Base-by-base conservation (phyloP, 2,113 vertebrate genomes). In the Plectropomus leopardus region DNA sequence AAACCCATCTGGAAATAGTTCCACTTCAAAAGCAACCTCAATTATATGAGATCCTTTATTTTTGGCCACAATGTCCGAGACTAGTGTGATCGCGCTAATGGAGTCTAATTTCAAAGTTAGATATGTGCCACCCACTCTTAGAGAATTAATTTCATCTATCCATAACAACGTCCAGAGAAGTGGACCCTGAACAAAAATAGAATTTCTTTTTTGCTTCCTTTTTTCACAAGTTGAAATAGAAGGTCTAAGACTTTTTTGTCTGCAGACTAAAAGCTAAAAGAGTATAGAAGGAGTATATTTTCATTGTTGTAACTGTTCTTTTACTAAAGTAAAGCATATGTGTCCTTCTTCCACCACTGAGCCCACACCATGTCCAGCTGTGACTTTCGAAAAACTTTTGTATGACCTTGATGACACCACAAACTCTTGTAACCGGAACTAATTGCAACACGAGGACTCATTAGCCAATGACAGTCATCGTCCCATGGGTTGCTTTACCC, bases 361-460 rank as follows among this genome's bases (percentile, higher is more conserved):
- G 55, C 72, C 7, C 21, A 47, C 32, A 1, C 42, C 9, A 17
- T n/a, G n/a, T 83, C 34, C 32, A 59, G 15, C 26, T 59, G 50
- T n/a, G n/a, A n/a, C 53, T 64, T 44, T 42, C 45, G 19, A 8
- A n/a, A 7, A 59, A 30, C 13, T 67, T 61, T 69, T 16, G 0
- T 65, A 65, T 51, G 84, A 88, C 88, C 82, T 86, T 78, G 69
- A 70, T 36, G 74, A 78, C 68, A 75, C 63, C 28, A 51, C 53
- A 48, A n/a, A 75, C 55, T 71, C 69, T 66, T 28, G 44, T 68
- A 76, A 55, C 63, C 42, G 57, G 69, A 82, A 84, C 79, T 92
- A 93, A 93, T 90, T 87, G 71, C 67, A 75, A 66, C 63, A 86
- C 3, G 2, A 80, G 75, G 69, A 70, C 83, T 93, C 86, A 90